These are phyloP conservation scores for Eristalis tenax DNA, from an alignment of 2,888 invertebrate genomes.

Conservation along the genomic window DNA sequence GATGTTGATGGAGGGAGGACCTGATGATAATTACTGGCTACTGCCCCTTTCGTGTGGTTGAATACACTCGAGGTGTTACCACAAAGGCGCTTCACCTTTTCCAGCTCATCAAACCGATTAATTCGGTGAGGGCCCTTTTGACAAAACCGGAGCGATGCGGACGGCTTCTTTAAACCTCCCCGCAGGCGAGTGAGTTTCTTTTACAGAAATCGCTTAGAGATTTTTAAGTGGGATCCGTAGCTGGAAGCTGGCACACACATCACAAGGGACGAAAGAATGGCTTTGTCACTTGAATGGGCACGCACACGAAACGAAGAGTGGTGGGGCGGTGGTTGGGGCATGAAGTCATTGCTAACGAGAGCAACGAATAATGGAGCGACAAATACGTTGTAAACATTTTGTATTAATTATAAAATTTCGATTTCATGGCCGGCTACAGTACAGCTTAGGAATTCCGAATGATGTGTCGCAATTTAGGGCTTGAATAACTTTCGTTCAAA, in stretches of 20 bases:
- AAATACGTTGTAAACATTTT: neutral
- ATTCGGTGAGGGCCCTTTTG: constrained; percentile 19
- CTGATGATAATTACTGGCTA: constrained; percentile 45
- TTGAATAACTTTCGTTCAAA: too few relatives aligned
- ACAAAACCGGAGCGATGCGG: neutral
- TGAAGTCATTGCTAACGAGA: neutral
- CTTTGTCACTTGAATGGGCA: neutral
- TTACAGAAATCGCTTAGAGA: neutral
- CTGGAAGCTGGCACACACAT: neutral
- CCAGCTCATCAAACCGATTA: constrained; percentile 64
- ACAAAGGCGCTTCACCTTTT: constrained; percentile 57
- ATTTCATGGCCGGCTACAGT: neutral
- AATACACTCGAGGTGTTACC: constrained; percentile 59
- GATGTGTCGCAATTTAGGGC: too few relatives aligned
- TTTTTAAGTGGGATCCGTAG: neutral
- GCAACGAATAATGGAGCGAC: neutral
- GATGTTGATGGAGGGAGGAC: constrained; percentile 1
- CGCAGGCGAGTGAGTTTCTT: neutral
- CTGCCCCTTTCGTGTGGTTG: constrained; percentile 35
- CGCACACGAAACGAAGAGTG: neutral
- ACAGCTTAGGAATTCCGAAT: too few relatives aligned
- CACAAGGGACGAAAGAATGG: neutral
- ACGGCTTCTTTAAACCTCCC: neutral
- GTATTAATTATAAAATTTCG: neutral
- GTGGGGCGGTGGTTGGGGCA: neutral